Evolutionary conservation across 1,140 invertebrate genomes (phyloP), one percentile per base, ranked within the genome.

Genomic region (Sinonovacula constricta): DNA sequence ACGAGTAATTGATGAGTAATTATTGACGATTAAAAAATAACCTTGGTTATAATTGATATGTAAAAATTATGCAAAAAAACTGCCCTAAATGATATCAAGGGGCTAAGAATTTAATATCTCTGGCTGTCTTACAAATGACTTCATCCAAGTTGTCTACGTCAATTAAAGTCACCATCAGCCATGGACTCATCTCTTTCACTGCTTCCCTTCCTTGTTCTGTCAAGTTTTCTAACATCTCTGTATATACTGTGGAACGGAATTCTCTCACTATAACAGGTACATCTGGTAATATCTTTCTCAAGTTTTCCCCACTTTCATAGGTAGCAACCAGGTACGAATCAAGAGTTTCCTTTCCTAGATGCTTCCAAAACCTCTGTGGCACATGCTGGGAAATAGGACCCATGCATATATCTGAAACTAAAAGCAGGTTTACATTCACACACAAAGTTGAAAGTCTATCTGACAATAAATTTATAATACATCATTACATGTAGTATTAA

Each of bases 221-320:
- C 63, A 67, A 67, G 53, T 67, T 67, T 67, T 67, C 63, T 24
- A 45, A 26, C 63, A 67, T 26, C 63, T 67, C 63, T 67, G 49
- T 26, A 67, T 67, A 67, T 51, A 67, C 63, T 67, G 63, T 67
- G 63, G 63, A 24, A 45, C 63, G 53, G 63, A 67, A 67, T 67
- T 67, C 36, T 67, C 63, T 49, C 63, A 67, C 63, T 67, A 67
- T 67, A 67, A 67, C 63, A 67, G 63, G 63, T 67, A 67, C 63
- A 67, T 67, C 63, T 51, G 63, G 63, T 67, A 67, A 67, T 67
- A 67, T 67, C 63, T 67, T 67, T 67, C 63, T 67, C 63, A 67
- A 45, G 49, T 67, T 67, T 67, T 67, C 63, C 63, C 39, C 63
- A 67, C 63, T 67, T 67, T 67, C 63, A 67, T 26, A 67, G 39